Conservation (phyloP, 2,113 vertebrate genomes). For the Osmerus mordax region DNA sequence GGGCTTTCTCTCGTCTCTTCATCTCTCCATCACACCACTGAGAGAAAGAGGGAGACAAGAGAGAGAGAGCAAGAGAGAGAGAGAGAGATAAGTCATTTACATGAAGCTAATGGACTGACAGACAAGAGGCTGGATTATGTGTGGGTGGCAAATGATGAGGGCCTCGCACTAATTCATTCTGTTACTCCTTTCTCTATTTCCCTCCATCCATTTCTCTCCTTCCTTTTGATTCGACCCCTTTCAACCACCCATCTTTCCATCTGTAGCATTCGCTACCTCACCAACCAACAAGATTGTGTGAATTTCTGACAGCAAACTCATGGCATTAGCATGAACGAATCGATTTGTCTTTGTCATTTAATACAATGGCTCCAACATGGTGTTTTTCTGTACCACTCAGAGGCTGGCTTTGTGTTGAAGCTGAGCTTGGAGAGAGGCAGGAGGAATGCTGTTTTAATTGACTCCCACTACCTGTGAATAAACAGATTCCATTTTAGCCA, state of each 20-base stretch:
- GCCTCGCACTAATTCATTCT: conserved; percentile 48
- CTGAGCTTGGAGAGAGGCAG: too few relatives aligned
- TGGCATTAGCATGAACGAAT: background rate
- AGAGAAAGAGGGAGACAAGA: conserved; percentile 15
- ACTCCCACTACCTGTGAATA: too few relatives aligned
- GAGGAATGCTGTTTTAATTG: too few relatives aligned
- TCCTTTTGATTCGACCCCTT: conserved; percentile 24
- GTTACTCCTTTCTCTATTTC: conserved; percentile 11
- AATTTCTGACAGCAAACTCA: background rate
- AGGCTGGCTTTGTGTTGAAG: too few relatives aligned
- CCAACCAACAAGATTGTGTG: background rate
- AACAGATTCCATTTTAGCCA: too few relatives aligned
- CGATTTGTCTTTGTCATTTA: too few relatives aligned
- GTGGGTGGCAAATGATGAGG: conserved; percentile 65
- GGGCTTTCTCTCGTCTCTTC: conserved; percentile 51
- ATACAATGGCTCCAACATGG: too few relatives aligned
- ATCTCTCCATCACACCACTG: too few relatives aligned
- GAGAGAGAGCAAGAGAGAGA: conserved; percentile 31
- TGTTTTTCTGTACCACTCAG: too few relatives aligned
- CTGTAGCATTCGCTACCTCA: background rate
- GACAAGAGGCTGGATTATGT: conserved; percentile 68
- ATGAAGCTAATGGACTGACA: conserved; percentile 71
- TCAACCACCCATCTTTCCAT: background rate
- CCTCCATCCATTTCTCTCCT: conserved; percentile 10
- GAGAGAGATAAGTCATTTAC: conserved; percentile 70